A percentile compares a stretch with the other conserved stretches of the same genome.
Evolutionary conservation across 1,140 invertebrate species (phyloP).

Genomic region (Delia radicum): DNA sequence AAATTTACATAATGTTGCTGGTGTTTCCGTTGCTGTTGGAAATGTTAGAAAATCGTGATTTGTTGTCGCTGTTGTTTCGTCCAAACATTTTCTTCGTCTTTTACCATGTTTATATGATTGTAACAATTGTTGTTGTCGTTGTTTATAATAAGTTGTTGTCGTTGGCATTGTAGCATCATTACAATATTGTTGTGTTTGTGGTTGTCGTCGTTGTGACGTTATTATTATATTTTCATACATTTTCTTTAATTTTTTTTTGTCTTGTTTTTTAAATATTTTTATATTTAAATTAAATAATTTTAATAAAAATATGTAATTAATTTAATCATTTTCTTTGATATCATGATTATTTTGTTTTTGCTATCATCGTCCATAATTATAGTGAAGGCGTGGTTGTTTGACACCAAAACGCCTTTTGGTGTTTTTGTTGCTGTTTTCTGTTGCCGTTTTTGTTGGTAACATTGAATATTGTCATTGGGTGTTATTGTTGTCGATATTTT

Average conservation of each 20-base stretch:
- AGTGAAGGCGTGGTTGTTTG: neutral
- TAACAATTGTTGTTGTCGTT: slow-evolving; percentile 35
- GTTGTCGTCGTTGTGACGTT: neutral
- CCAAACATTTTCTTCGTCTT: neutral
- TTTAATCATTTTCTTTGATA: neutral
- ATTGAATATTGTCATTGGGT: neutral
- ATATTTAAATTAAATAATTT: neutral
- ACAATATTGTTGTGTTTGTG: neutral
- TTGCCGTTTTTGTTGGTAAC: neutral
- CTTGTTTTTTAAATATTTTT: neutral
- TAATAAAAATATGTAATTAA: neutral
- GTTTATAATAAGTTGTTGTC: slow-evolving; percentile 41
- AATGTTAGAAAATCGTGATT: neutral
- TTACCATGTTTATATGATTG: slow-evolving; percentile 27
- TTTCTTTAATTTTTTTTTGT: neutral
- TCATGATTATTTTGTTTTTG: neutral
- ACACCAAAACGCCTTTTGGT: neutral
- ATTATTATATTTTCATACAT: neutral
- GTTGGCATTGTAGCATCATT: slow-evolving; percentile 11
- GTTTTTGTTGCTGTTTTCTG: neutral
- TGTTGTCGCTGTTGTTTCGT: neutral
- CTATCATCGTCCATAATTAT: neutral
- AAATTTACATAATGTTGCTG: neutral
- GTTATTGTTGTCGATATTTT: neutral
- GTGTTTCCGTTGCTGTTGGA: neutral